Conservation (phyloP, 2,888 invertebrate species). For the Endomychus coccineus region DNA sequence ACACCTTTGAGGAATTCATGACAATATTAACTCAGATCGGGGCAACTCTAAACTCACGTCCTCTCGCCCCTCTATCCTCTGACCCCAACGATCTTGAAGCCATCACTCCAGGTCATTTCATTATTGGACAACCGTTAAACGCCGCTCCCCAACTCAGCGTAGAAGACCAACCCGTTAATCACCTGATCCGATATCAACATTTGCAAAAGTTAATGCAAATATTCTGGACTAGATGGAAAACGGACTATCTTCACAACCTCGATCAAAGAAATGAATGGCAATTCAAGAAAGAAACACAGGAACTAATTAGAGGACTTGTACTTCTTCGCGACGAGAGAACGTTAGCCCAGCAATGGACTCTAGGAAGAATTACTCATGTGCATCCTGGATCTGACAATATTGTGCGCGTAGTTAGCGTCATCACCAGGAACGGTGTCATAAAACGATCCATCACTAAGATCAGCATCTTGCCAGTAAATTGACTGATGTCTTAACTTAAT, state of each 20-base stretch:
- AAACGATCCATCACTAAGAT: too few species aligned
- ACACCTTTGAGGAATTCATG: not conserved
- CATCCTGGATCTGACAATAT: not conserved
- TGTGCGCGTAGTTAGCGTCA: too few species aligned
- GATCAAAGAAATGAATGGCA: conserved; percentile 4
- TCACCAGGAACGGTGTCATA: too few species aligned
- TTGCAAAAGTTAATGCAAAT: not conserved
- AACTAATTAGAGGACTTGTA: not conserved
- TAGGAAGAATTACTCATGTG: not conserved
- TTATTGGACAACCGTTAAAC: not conserved
- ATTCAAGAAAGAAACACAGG: conserved; percentile 1
- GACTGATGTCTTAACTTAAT: too few species aligned
- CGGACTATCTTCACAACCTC: not conserved
- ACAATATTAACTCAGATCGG: not conserved
- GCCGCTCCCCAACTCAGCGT: not conserved
- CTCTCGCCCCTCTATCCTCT: not conserved
- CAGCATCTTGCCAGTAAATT: too few species aligned
- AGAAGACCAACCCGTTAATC: not conserved
- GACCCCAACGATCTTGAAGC: not conserved
- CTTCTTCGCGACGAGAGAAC: conserved; percentile 3
- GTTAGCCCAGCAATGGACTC: not conserved
- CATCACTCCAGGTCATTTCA: conserved; percentile 1
- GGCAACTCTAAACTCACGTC: conserved; percentile 2
- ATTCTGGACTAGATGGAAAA: conserved; percentile 4
- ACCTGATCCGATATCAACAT: not conserved